Conservation (phyloP, 1,140 invertebrate species). For the Euglossa dilemma region DNA sequence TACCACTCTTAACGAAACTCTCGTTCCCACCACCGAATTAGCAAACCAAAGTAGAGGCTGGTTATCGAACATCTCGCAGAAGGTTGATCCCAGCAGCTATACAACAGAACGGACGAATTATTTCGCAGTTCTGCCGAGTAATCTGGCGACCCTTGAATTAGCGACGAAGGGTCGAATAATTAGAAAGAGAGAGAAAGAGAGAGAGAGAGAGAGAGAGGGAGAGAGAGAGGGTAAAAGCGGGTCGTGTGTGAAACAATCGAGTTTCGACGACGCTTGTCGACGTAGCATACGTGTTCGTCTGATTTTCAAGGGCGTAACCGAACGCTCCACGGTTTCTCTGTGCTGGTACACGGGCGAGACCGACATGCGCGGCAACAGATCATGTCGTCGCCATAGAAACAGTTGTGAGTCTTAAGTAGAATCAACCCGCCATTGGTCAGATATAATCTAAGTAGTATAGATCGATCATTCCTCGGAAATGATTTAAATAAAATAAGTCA, state of each 20-base stretch:
- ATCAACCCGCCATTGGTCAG: no score
- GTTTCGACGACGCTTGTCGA: slow-evolving; percentile 3
- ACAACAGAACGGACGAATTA: no score
- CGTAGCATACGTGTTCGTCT: slow-evolving; percentile 26
- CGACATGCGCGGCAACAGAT: slow-evolving; percentile 69
- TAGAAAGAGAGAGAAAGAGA: background rate
- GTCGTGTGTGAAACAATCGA: background rate
- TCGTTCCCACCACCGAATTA: no score
- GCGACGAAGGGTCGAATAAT: background rate
- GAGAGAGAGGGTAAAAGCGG: no score
- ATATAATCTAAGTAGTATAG: no score
- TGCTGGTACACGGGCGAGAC: slow-evolving; percentile 48
- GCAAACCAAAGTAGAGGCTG: background rate
- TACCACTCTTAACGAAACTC: no score
- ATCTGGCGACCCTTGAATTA: background rate
- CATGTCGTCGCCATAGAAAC: slow-evolving; percentile 69
- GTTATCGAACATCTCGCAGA: background rate
- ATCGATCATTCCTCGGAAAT: no score
- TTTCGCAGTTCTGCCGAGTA: background rate
- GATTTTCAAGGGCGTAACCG: slow-evolving; percentile 73
- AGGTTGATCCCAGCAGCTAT: no score
- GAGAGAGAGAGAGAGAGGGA: background rate
- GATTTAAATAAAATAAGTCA: no score
- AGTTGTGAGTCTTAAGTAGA: slow-evolving; percentile 54
- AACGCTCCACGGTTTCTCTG: slow-evolving; percentile 41